Percentiles rank a stretch among this genome's conserved stretches.
Conservation (phyloP, 1,140 invertebrate species). For the Neodiprion virginianus region DNA sequence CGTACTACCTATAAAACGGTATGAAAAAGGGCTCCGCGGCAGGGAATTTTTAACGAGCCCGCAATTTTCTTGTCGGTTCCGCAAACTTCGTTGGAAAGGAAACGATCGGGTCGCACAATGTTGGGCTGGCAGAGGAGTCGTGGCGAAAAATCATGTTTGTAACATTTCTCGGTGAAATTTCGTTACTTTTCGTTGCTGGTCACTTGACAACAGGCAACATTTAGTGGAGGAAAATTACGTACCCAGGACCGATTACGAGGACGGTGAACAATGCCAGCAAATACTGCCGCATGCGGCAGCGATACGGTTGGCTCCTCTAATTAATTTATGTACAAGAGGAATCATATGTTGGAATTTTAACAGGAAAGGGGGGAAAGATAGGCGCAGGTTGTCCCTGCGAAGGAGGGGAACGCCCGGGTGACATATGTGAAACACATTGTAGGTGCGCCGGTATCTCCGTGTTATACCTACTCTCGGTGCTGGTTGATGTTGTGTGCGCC, state of each 20-base stretch:
- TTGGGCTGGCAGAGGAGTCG: neutral
- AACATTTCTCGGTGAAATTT: neutral
- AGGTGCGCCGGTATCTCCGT: neutral
- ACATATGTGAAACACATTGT: conserved; percentile 16
- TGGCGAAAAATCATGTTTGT: neutral
- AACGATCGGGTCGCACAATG: neutral
- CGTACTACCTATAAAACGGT: too few relatives aligned
- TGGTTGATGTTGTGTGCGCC: neutral
- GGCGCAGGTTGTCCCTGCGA: neutral
- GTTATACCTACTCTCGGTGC: neutral
- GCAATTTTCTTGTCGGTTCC: too few relatives aligned
- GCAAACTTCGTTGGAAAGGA: too few relatives aligned
- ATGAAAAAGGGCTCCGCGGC: too few relatives aligned
- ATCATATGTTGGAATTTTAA: neutral
- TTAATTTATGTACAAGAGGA: neutral
- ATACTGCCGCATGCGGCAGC: too few relatives aligned
- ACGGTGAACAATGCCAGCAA: neutral
- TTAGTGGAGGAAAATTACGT: too few relatives aligned
- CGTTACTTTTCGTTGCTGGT: neutral
- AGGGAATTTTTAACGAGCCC: too few relatives aligned
- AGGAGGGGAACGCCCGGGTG: neutral
- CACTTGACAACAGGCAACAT: neutral
- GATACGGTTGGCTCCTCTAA: neutral
- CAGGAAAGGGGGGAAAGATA: neutral
- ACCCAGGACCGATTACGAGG: neutral